Evolutionary conservation across 2,888 invertebrate genomes (phyloP), one percentile per base, ranked within the genome.

Genomic region (Amblyjoppa fuscipennis): DNA sequence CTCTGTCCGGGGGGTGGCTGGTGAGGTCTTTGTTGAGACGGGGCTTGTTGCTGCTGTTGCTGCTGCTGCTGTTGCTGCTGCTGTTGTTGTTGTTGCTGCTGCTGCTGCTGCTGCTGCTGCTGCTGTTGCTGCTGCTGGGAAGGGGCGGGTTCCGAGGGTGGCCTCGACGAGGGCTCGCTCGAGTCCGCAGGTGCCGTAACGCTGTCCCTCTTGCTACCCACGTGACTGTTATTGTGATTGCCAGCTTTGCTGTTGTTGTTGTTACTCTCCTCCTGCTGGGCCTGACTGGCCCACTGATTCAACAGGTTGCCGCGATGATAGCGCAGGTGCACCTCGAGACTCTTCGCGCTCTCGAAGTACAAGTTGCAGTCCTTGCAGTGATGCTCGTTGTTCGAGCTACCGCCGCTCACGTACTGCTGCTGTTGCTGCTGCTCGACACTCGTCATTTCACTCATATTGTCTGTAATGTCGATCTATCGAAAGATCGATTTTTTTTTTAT

Each of bases 271-370:
- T 96, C 96, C 92, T 95, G 95, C 73, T 93, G 93, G 49, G 94
- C 93, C 90, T 95, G 96, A 69, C 95, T 96, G 75, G 96, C 96
- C 97, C 97, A 97, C 94, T 96, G 97, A 88, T 96, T 96, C 92
- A 97, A 95, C 90, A 97, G 95, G 92, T 97, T 97, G 92, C 97
- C 97, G 93, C 97, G 97, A 91, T 97, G 97, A 94, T 97, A 97
- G 92, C 96, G 96, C 91, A 97, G 95, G 94, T 97, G 97, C 88
- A 97, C 97, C 91, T 97, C 96, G 89, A 97, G 95, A 84, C 97
- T 97, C 91, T 96, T 96, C 84, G 96, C 96, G 90, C 97, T 97
- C 93, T 97, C 97, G 93, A 97, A 96, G 91, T 95, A 96, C 89
- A 97, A 94, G 91, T 96, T 96, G 95, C 97, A 97, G 94, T 97